phyloP scores from a whole-genome alignment of 2,797 vertebrate species.

The Notolepis coatsorum region DNA sequence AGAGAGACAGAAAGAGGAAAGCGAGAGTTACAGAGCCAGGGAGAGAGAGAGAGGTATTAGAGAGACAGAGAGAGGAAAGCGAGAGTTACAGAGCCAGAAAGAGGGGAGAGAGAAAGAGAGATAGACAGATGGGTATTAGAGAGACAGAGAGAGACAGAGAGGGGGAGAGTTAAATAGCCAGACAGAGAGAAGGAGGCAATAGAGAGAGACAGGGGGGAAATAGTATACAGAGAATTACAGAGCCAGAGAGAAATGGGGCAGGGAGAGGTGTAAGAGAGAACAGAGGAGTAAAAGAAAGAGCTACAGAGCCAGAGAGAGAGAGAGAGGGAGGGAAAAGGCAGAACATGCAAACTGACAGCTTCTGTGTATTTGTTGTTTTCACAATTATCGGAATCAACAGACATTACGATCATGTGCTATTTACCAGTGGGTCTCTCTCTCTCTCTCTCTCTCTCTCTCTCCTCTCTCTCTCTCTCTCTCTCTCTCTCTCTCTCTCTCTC shows the following conservation, averaged over 20 bases:
- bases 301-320: conserved; percentile 1
- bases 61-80: neutral
- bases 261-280: conserved; percentile 1
- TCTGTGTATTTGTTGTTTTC: too few relatives aligned
- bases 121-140: conserved; percentile 2
- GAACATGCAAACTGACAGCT: neutral
- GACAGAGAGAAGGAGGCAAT: too few relatives aligned
- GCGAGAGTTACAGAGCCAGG: too few relatives aligned
- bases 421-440: too few relatives aligned
- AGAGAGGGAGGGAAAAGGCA: neutral
- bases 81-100: too few relatives aligned
- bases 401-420: too few relatives aligned
- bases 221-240: neutral
- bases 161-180: conserved; percentile 1
- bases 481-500: too few relatives aligned
- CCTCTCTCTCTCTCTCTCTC: too few relatives aligned
- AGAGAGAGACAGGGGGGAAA: neutral
- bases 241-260: neutral
- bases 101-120: neutral
- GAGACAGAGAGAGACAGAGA: neutral
- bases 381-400: too few relatives aligned
- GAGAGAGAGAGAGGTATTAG: conserved; percentile 3
- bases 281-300: neutral
- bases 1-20: neutral
- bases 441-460: too few relatives aligned